These are phyloP conservation scores for Chouioia cunea DNA, from an alignment of 2,888 invertebrate genomes.

Conservation along the genomic window DNA sequence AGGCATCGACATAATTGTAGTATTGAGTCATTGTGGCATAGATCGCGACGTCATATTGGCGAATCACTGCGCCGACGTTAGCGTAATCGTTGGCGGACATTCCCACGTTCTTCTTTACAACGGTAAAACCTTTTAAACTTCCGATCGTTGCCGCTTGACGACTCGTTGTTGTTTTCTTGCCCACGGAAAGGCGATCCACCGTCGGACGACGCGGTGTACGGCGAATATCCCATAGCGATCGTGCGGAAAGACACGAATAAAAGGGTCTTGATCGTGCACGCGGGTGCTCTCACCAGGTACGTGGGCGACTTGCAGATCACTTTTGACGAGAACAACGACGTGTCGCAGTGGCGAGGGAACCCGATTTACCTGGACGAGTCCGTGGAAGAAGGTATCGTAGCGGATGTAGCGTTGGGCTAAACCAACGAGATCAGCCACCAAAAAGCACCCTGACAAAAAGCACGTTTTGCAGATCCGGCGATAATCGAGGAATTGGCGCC, in stretches of 20 bases:
- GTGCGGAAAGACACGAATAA: constrained; percentile 71
- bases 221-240: constrained; percentile 81
- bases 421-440: not conserved
- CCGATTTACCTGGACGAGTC: constrained; percentile 77
- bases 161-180: not conserved
- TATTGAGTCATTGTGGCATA: constrained; percentile 86
- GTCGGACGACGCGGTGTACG: constrained; percentile 66
- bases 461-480: constrained; percentile 70
- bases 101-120: constrained; percentile 79
- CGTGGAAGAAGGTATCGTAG: constrained; percentile 77
- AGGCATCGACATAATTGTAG: constrained; percentile 83
- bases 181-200: constrained; percentile 56
- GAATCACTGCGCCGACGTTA: constrained; percentile 75
- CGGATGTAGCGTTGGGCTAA: no score
- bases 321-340: constrained; percentile 78
- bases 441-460: not conserved
- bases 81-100: constrained; percentile 89
- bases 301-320: constrained; percentile 81
- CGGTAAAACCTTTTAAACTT: constrained; percentile 7
- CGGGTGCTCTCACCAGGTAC: constrained; percentile 80
- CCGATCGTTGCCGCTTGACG: not conserved
- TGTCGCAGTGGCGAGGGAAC: constrained; percentile 77
- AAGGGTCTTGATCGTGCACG: constrained; percentile 80
- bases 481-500: constrained; percentile 73
- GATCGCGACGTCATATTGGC: constrained; percentile 79